Percentiles rank a stretch among this genome's conserved stretches.
Conservation (phyloP, 1,140 invertebrate genomes). For the Aplysia californica region DNA sequence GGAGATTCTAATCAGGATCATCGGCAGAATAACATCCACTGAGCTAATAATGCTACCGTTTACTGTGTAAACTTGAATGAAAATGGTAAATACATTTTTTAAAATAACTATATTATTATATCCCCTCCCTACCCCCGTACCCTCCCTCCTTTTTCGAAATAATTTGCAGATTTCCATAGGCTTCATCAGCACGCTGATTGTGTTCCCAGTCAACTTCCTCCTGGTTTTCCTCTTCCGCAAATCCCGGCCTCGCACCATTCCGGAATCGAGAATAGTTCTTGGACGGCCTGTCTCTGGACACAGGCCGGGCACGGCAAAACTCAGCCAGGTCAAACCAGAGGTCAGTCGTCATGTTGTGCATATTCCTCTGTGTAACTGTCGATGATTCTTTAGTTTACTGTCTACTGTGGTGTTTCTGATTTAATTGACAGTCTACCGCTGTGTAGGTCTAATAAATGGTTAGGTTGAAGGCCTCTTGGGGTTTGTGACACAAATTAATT, state of each 20-base stretch:
- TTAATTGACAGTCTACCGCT: too few species aligned
- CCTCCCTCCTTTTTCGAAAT: too few species aligned
- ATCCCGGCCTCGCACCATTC: not conserved
- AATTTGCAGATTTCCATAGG: slow-evolving; percentile 57
- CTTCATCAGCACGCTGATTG: slow-evolving; percentile 60
- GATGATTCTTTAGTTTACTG: not conserved
- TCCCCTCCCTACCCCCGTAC: too few species aligned
- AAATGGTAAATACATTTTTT: not conserved
- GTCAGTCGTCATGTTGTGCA: not conserved
- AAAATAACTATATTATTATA: not conserved
- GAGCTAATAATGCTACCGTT: too few species aligned
- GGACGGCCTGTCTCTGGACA: not conserved
- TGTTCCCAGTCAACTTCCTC: slow-evolving; percentile 62
- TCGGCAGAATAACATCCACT: too few species aligned
- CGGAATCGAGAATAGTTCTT: not conserved
- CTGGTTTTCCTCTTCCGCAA: slow-evolving; percentile 59
- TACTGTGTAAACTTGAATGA: too few species aligned
- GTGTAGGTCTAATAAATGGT: too few species aligned
- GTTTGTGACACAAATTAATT: too few species aligned
- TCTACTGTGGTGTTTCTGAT: too few species aligned
- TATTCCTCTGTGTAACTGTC: not conserved
- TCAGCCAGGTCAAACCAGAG: slow-evolving; percentile 3
- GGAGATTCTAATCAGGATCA: too few species aligned
- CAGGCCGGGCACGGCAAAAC: not conserved
- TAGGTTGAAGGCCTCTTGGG: too few species aligned